phyloP scores from a whole-genome alignment of 2,888 invertebrate genomes.

The Dynastes tityus region DNA sequence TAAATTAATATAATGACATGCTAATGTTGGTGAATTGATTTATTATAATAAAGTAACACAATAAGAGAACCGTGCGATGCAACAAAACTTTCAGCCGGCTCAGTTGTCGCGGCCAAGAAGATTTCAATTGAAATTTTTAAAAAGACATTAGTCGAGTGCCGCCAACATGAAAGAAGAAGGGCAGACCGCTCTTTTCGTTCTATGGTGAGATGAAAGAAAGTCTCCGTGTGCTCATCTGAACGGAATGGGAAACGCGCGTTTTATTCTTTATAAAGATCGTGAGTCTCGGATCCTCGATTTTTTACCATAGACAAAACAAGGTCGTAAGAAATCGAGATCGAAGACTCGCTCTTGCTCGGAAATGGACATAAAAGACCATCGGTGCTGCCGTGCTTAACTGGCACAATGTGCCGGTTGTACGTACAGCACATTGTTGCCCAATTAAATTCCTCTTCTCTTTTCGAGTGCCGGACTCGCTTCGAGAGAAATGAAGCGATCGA shows the following conservation, averaged over 20 bases:
- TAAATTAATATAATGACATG: conserved; percentile 31
- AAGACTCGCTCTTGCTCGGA: conserved; percentile 47
- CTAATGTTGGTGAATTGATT: conserved; percentile 32
- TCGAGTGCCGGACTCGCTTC: conserved; percentile 14
- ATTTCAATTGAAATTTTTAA: conserved; percentile 31
- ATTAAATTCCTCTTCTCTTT: conserved; percentile 43
- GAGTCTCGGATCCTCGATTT: conserved; percentile 46
- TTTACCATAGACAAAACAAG: conserved; percentile 51
- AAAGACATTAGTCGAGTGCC: conserved; percentile 21
- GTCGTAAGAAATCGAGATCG: conserved; percentile 53
- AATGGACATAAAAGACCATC: conserved; percentile 34
- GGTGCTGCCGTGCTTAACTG: conserved; percentile 22
- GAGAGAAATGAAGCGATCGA: conserved; percentile 40
- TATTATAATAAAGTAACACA: conserved; percentile 6
- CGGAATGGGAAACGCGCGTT: conserved; percentile 38
- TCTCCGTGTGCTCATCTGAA: conserved; percentile 33
- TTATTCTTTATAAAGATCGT: conserved; percentile 47
- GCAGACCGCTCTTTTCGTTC: conserved; percentile 24
- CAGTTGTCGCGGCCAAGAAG: background rate
- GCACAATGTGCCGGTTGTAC: conserved; percentile 28
- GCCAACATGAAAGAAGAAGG: conserved; percentile 14
- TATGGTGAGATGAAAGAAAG: conserved; percentile 37
- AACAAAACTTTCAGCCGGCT: background rate
- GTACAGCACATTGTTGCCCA: conserved; percentile 35
- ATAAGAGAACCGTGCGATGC: conserved; percentile 3